These are phyloP conservation scores for Hydropsyche tenuis DNA, from an alignment of 1,140 invertebrate species.

Conservation along the genomic window DNA sequence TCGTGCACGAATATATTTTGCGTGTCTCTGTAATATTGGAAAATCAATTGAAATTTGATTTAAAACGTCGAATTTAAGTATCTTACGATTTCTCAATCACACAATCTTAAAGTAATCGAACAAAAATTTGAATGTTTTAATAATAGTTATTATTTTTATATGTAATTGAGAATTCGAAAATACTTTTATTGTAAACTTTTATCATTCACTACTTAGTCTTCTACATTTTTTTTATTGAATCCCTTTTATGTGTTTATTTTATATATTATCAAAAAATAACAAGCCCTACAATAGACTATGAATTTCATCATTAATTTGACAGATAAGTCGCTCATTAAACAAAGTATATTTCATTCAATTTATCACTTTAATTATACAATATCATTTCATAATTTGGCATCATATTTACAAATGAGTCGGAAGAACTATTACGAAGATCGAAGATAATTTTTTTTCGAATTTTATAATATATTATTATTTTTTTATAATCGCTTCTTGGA, in stretches of 20 bases:
- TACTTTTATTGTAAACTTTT: no score
- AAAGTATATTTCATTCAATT: no score
- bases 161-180: no score
- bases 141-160: no score
- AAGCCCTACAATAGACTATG: constrained; percentile 34
- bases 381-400: constrained; percentile 2
- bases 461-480: not conserved
- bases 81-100: no score
- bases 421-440: not conserved
- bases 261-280: constrained; percentile 33
- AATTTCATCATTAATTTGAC: constrained; percentile 31
- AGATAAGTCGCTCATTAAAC: not conserved
- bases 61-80: no score
- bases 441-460: not conserved
- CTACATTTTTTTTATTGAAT: constrained; percentile 11
- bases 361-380: not conserved
- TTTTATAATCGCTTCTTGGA: not conserved
- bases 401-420: constrained; percentile 11
- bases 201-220: no score
- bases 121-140: no score
- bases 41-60: not conserved
- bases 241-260: not conserved
- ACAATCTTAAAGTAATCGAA: no score
- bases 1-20: constrained; percentile 22
- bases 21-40: constrained; percentile 2